Evolutionary conservation across 2,113 vertebrate species (phyloP).

Genomic region (Lophochroa leadbeateri): DNA sequence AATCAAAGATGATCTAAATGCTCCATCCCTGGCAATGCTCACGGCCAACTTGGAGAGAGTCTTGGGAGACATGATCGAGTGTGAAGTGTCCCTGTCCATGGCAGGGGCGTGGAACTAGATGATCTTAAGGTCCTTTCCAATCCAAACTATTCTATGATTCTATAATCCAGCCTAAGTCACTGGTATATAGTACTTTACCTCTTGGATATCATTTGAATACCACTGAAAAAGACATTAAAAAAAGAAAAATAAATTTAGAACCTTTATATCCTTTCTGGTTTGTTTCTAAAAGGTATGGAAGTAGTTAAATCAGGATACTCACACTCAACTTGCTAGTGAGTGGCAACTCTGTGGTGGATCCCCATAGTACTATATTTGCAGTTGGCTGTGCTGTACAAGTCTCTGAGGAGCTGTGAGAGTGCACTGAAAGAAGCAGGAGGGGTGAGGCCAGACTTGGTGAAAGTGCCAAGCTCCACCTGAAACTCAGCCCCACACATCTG

Average conservation of each 20-base stretch:
- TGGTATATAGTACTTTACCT: background rate
- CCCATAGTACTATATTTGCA: rapidly evolving
- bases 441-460: background rate
- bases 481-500: background rate
- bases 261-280: background rate
- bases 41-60: background rate
- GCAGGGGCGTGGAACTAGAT: background rate
- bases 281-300: background rate
- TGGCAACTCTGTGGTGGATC: background rate
- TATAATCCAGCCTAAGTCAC: background rate
- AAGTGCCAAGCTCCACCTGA: background rate
- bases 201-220: background rate
- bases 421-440: background rate
- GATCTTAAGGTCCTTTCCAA: background rate
- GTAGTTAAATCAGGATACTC: background rate
- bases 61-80: background rate
- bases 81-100: background rate
- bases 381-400: rapidly evolving
- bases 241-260: background rate
- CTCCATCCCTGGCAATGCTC: background rate
- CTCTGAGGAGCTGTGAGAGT: background rate
- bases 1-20: background rate
- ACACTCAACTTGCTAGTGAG: background rate
- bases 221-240: background rate
- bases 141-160: background rate